Evolutionary conservation across 2,888 invertebrate species (phyloP).

Genomic region (Synergus itoensis): DNA sequence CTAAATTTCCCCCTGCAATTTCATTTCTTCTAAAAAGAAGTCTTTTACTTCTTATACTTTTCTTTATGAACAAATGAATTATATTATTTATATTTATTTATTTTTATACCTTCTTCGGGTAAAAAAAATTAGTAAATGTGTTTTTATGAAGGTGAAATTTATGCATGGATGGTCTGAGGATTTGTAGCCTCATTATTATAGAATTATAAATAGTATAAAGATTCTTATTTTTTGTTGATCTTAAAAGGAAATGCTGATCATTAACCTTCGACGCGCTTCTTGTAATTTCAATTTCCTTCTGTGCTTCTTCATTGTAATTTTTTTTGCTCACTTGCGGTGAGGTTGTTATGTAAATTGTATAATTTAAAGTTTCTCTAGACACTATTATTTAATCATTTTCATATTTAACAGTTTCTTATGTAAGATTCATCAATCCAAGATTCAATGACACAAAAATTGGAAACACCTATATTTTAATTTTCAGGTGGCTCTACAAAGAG

Average conservation of each 20-base stretch:
- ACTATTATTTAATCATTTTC: not conserved
- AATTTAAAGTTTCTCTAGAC: not conserved
- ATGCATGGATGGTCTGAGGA: not conserved
- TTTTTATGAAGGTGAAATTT: not conserved
- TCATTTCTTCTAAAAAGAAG: not conserved
- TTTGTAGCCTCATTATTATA: not conserved
- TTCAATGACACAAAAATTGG: too few species aligned
- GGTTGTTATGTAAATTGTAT: not conserved
- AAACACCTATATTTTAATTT: slow-evolving; percentile 51
- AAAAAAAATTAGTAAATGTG: slow-evolving; percentile 2
- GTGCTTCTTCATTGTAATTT: not conserved
- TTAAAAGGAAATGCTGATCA: not conserved
- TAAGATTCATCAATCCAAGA: too few species aligned
- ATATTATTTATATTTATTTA: not conserved
- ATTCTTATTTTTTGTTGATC: not conserved
- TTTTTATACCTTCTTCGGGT: not conserved
- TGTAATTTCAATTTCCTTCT: not conserved
- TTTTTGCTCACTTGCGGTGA: not conserved
- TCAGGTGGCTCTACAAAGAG: slow-evolving; percentile 85
- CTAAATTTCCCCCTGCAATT: not conserved
- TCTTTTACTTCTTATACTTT: not conserved
- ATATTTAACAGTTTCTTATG: not conserved
- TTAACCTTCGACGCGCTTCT: slow-evolving; percentile 2
- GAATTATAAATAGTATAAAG: not conserved
- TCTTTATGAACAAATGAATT: too few species aligned